A percentile compares a stretch with the other conserved stretches of the same genome.
Evolutionary conservation across 2,888 invertebrate genomes (phyloP).

Genomic region (Aplocera efformata): DNA sequence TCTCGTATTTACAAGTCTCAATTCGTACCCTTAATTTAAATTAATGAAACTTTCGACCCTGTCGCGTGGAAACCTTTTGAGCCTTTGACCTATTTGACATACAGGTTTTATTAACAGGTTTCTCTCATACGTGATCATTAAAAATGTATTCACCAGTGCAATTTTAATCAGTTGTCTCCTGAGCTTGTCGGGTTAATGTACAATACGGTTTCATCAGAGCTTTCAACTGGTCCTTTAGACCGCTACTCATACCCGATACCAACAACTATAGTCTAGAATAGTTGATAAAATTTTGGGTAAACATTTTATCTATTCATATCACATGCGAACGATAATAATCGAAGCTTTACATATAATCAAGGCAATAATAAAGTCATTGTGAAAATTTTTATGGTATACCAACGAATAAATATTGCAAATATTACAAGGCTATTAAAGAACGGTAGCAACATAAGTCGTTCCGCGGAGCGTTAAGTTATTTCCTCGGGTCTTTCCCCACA

Average conservation of each 20-base stretch:
- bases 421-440: constrained; percentile 21
- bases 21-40: constrained; percentile 10
- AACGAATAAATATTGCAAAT: constrained; percentile 22
- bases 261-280: no score
- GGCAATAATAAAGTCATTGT: no score
- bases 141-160: constrained; percentile 3
- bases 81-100: constrained; percentile 7
- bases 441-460: constrained; percentile 31
- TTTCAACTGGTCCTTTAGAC: no score
- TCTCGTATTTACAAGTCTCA: constrained; percentile 1
- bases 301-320: no score
- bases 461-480: constrained; percentile 35
- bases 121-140: constrained; percentile 6
- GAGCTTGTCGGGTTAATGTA: no score
- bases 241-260: no score
- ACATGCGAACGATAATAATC: no score
- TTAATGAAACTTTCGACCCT: constrained; percentile 13
- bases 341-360: no score
- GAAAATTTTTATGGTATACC: constrained; percentile 2
- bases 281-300: no score
- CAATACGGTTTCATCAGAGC: no score
- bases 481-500: constrained; percentile 37
- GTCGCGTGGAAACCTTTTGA: constrained; percentile 5
- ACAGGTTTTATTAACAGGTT: constrained; percentile 4
- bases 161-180: no score